Base-by-base conservation (phyloP, 2,888 invertebrate species). In the Drosophila mayaguana region DNA sequence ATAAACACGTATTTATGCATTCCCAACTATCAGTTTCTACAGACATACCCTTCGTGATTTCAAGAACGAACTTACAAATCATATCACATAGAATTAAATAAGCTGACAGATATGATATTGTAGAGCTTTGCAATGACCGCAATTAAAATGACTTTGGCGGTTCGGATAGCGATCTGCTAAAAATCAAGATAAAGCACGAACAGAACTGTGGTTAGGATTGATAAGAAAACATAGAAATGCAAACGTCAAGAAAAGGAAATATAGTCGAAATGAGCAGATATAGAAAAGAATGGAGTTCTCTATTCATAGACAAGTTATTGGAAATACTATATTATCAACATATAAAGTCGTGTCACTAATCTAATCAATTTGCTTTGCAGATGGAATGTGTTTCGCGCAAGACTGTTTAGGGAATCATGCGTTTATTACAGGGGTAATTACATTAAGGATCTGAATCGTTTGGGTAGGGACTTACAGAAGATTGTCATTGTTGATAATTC, bases 371-470 rank as follows among this genome's bases (percentile, higher is more conserved):
- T 62, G 25, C 60, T 40, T 45, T 42, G 2, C 92, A 96, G 97
- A 94, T 98, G 98, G 98, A 97, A 97, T 92, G 98, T 99, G 84
- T 98, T 98, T 94, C 96, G 98, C 91, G 96, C 97, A 89, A 96
- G 99, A 91, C 94, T 99, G 92, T 99, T 99, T 95, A 96, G 99
- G 93, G 99, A 99, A 95, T 98, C 99, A 88, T 99, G 99, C 94
- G 99, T 99, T 93, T 99, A 98, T 95, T 98, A 99, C 94, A 96
- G 98, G 94, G 99, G 99, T 89, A 99, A 99, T 94, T 99, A 99
- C 94, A 99, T 99, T 91, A 99, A 99, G 95, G 99, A 99, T 95
- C 95, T 99, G 91, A 98, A 98, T 94, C 97, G 98, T 92, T 95
- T 99, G 82, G 99, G 99, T 72, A 95, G 99, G 80, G 98, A 99